Base-by-base conservation (phyloP, 2,888 invertebrate species). In the Dicyrtomina minuta region DNA sequence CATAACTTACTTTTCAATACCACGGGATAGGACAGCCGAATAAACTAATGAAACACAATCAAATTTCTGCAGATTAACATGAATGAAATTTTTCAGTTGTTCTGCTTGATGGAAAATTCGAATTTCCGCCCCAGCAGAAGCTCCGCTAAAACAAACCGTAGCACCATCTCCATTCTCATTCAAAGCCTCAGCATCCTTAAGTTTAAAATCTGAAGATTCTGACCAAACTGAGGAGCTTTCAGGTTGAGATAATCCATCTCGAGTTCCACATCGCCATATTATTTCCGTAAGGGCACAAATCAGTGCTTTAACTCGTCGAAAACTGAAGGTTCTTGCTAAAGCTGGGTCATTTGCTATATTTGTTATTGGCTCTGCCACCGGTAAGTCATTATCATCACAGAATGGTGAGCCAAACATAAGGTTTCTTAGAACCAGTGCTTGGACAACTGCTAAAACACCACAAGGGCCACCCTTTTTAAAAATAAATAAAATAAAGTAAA, bases 371-470 rank as follows among this genome's bases (percentile, higher is more conserved):
- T 49, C 20, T 0, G 66, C 39, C 39, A 65, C 41, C 2, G 70
- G 66, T 12, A 53, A 15, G 8, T 64, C 64, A 27, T 68, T 56
- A 39, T 68, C 59, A 17, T 72, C 68, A 46, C 55, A 70, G 64
- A 27, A 69, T 12, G 59, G 60, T 2, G 76, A 72, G 13, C 79
- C 79, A 76, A 84, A 85, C 26, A 85, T 78, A 15, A 84, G 79
- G 74, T 82, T 81, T 72, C 83, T 82, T n/a, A 85, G 74, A 24
- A 85, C 74, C 74, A 81, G 82, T 10, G 83, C 83, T 77, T 85
- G 84, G 6, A 85, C 82, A 53, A 83, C 82, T 15, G 84, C 84
- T 58, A 85, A 80, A n/a, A 85, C 82, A 62, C 85, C 84, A 80
- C 85, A 84, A 17, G 84, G 84, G 24, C 85, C 85, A 13, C 84